Evolutionary conservation across 2,888 invertebrate species (phyloP), one percentile per base, ranked within the genome.

Genomic region (Liopterus haemorrhoidalis): DNA sequence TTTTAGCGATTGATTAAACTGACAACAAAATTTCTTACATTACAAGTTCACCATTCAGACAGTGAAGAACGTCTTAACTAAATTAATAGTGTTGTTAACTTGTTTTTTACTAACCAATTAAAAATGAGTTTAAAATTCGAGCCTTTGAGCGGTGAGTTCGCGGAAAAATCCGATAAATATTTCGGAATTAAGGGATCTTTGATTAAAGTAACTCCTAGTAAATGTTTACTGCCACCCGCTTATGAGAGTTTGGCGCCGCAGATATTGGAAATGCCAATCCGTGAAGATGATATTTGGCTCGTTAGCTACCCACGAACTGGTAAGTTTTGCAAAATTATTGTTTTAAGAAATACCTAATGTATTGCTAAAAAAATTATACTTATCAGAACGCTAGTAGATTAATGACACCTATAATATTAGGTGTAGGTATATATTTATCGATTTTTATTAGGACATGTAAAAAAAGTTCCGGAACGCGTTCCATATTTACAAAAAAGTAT

Each of bases 241-340:
- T 88, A 78, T 57, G 71, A 74, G 55, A 75, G 78, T 9, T 75
- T 85, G 22, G 84, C 80, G 0, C 77, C 81, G 54, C 75, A 78
- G 53, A 83, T 89, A 44, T 64, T 81, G 45, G 78, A 85, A 43
- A 76, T 89, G 62, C 73, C 82, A 41, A 78, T 90, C 2, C 70
- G 79, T 41, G 73, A 79, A 3, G 82, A 82, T 54, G 92, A 93
- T 63, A 78, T 89, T 1, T 90, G 91, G 83, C 73, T 92, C 64
- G 78, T 87, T 31, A 91, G 91, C 6, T 91, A 85, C 70, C 92
- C 93, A 0, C 78, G 92, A 59, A 89, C 91, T 56, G 92, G 92
- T 88, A 62, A 68, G 70, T 62, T 32, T 16, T n/a, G 18, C 5
- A 27, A 27, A 27, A 27, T 27, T 11, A 27, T 12, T 27, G 5